These are phyloP conservation scores for Trichonephila clavata DNA, from an alignment of 1,140 invertebrate species.

Conservation along the genomic window DNA sequence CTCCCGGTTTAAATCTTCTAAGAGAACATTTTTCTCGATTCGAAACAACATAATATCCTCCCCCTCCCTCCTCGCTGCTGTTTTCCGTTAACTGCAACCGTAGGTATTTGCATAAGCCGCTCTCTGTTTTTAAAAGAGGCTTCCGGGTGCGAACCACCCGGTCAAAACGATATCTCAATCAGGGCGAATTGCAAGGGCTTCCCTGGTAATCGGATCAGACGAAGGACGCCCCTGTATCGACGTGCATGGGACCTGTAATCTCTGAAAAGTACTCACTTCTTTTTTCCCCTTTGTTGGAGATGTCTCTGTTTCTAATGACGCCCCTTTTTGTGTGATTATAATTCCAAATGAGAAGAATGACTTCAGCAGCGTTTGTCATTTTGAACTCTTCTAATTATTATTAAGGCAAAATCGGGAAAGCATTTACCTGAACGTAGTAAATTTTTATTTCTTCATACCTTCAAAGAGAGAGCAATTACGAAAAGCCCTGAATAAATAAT, in stretches of 20 bases:
- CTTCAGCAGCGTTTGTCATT: background rate
- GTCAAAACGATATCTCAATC: conserved; percentile 45
- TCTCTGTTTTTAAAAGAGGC: conserved; percentile 5
- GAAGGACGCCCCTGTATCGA: conserved; percentile 17
- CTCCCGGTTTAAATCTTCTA: background rate
- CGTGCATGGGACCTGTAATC: background rate
- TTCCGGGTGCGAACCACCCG: background rate
- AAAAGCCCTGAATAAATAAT: no score
- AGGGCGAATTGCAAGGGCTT: background rate
- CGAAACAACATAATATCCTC: background rate
- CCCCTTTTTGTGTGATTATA: background rate
- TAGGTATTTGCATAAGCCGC: conserved; percentile 48
- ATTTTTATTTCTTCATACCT: no score
- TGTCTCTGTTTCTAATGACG: background rate
- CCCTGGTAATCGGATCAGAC: conserved; percentile 51
- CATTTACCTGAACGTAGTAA: no score
- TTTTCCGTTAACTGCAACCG: conserved; percentile 19
- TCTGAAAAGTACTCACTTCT: conserved; percentile 17
- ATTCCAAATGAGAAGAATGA: background rate
- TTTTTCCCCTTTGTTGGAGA: background rate
- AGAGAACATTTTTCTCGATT: conserved; percentile 6
- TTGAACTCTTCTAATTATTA: no score
- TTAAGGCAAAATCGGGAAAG: no score
- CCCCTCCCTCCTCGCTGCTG: background rate
- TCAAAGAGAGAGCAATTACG: no score